Evolutionary conservation across 2,888 invertebrate species (phyloP).

Genomic region (Entomobrya multifasciata): DNA sequence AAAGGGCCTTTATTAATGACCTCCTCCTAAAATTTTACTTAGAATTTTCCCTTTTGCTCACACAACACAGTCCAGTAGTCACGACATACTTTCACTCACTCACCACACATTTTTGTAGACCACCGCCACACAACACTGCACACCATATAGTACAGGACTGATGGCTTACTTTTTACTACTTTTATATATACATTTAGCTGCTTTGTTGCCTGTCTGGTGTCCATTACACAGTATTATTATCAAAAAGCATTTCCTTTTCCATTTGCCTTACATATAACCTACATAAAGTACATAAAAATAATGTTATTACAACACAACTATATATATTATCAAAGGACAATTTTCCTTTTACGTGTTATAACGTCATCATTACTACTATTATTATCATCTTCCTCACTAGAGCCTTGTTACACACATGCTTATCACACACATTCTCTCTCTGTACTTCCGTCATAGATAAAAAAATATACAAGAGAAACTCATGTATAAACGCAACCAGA

Average conservation of each 20-base stretch:
- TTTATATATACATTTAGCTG: no score
- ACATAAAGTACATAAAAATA: no score
- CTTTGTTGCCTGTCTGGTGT: constrained; percentile 4
- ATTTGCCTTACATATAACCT: no score
- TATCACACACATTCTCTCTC: constrained; percentile 10
- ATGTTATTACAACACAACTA: no score
- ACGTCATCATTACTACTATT: constrained; percentile 12
- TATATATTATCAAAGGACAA: constrained; percentile 14
- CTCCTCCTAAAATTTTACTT: background rate
- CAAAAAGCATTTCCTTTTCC: constrained; percentile 8
- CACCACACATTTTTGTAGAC: background rate
- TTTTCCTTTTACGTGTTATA: constrained; percentile 15
- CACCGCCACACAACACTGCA: background rate
- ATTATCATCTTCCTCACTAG: background rate
- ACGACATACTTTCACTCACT: background rate
- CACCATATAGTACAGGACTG: no score
- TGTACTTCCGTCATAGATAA: constrained; percentile 10
- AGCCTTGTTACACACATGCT: background rate
- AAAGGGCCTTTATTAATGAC: constrained; percentile 57
- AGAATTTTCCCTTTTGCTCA: background rate
- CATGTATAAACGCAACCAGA: background rate
- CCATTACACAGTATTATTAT: constrained; percentile 15
- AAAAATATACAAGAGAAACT: background rate
- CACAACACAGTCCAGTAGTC: no score
- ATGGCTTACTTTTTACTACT: no score